These are phyloP conservation scores for Cephalotes varians DNA, from an alignment of 2,888 invertebrate species.

Conservation along the genomic window DNA sequence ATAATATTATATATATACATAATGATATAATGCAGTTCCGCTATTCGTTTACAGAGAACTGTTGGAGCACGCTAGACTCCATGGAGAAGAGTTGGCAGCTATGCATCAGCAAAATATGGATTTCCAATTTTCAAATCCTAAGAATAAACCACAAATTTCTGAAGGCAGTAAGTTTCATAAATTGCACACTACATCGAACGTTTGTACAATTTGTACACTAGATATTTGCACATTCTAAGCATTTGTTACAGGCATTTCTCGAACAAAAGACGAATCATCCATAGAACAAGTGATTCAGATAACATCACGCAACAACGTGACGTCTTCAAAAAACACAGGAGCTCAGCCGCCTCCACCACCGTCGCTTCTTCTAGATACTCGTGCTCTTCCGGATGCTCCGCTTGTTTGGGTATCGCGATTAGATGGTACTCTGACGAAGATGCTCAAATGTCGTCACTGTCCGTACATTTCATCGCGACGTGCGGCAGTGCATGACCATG, in stretches of 20 bases:
- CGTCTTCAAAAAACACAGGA: slow-evolving; percentile 74
- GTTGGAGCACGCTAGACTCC: slow-evolving; percentile 82
- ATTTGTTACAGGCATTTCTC: slow-evolving; percentile 57
- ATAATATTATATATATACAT: neutral
- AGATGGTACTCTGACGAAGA: slow-evolving; percentile 91
- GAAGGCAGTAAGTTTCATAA: slow-evolving; percentile 71
- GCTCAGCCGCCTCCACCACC: slow-evolving; percentile 60
- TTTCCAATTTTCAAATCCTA: slow-evolving; percentile 56
- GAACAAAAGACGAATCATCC: slow-evolving; percentile 68
- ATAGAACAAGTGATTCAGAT: slow-evolving; percentile 72
- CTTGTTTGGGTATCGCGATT: slow-evolving; percentile 91
- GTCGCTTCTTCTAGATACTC: slow-evolving; percentile 85
- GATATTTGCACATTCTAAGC: neutral
- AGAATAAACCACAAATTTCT: slow-evolving; percentile 64
- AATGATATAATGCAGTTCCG: neutral
- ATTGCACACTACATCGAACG: neutral
- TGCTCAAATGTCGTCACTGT: slow-evolving; percentile 94
- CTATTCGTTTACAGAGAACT: slow-evolving; percentile 76
- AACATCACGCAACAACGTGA: slow-evolving; percentile 67
- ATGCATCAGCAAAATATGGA: slow-evolving; percentile 79
- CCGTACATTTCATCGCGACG: slow-evolving; percentile 94
- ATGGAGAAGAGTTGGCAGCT: slow-evolving; percentile 83
- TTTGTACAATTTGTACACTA: neutral
- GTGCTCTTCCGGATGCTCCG: slow-evolving; percentile 89
- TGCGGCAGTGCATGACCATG: slow-evolving; percentile 93